phyloP scores from a whole-genome alignment of 2,113 vertebrate species.

The Nothoprocta pentlandii region DNA sequence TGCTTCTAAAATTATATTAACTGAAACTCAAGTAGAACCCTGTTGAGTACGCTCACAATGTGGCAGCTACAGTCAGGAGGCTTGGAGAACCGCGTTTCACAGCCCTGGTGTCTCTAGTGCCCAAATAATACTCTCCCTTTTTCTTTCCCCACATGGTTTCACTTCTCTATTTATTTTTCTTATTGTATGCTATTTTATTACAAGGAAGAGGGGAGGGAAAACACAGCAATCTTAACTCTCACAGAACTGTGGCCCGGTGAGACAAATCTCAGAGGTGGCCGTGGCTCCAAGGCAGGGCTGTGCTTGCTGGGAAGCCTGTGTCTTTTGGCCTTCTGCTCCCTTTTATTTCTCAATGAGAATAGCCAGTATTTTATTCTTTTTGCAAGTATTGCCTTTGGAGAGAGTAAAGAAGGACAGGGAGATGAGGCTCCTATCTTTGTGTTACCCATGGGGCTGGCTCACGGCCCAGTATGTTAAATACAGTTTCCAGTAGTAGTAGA shows the following conservation, averaged over 20 bases:
- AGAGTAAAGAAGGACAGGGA: background rate
- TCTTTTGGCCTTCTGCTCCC: background rate
- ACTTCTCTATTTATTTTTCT: slow-evolving; percentile 7
- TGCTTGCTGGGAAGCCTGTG: background rate
- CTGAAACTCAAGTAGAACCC: slow-evolving; percentile 54
- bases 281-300: background rate
- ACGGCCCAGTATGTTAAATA: background rate
- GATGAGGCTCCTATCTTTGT: background rate
- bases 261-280: slow-evolving; percentile 35
- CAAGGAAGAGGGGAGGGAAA: background rate
- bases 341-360: slow-evolving; percentile 13
- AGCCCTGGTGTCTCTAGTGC: background rate
- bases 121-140: background rate
- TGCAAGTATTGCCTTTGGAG: background rate
- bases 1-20: slow-evolving; percentile 53
- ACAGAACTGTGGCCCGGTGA: background rate
- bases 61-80: background rate
- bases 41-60: slow-evolving; percentile 6
- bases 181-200: background rate
- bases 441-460: background rate
- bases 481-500: background rate
- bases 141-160: background rate
- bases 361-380: background rate
- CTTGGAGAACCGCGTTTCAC: background rate
- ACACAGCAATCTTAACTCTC: background rate